Base-by-base conservation (phyloP, 2,888 invertebrate species). In the Kryphioiulus occultus region DNA sequence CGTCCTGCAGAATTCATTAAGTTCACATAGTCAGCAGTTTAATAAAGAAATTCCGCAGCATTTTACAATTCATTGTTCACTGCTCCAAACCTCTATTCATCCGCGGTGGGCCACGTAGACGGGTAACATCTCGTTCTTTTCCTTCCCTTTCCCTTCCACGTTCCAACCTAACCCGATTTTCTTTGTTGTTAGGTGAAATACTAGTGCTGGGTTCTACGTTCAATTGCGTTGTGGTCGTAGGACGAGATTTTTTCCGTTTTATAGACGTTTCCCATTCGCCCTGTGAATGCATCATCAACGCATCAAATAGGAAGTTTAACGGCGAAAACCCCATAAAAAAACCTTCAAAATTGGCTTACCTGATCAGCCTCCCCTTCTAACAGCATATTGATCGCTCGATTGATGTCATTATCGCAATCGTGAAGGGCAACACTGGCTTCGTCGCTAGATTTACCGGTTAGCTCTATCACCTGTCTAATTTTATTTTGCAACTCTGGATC, bases 381-480 rank as follows among this genome's bases (percentile, higher is more conserved):
- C 89, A 97, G 94, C 92, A 96, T 94, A 91, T 96, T 95, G 90
- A 95, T 95, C 89, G 97, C 98, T 91, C 94, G 94, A 90, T 95
- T 95, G 91, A 96, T 93, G 93, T 98, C 97, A 92, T 96, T 95
- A 93, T 98, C 97, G 91, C 96, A 96, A 93, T 98, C 98, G 92
- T 98, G 96, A 88, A 99, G 94, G 89, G 98, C 98, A 92, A 97
- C 95, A 91, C 96, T 96, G 88, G 96, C 97, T 92, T 97, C 97
- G 92, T 98, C 98, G 92, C 97, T 96, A 87, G 96, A 94, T 91
- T 96, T 95, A 90, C 96, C 95, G 88, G 98, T 98, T 94, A 97
- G 95, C 92, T 98, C 98, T 94, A 97, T 96, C 89, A 98, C 94
- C 90, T 95, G 95, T 91, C 95, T 94, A 89, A 98, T 96, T 93